Base-by-base conservation (phyloP, 1,140 invertebrate species). In the Trigoniulus corallinus region DNA sequence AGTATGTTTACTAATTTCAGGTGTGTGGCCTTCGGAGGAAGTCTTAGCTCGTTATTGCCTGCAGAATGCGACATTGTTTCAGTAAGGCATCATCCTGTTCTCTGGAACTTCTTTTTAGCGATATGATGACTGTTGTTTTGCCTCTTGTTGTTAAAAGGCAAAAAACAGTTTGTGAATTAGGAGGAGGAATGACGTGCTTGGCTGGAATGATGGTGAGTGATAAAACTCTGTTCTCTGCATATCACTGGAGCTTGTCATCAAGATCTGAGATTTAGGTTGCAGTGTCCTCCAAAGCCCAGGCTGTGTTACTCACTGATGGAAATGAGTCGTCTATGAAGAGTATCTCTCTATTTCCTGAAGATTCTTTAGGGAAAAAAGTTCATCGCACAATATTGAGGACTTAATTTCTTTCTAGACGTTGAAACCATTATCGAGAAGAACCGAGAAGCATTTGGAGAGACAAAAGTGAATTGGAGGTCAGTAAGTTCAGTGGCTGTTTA, bases 21-120 rank as follows among this genome's bases (percentile, higher is more conserved):
- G 67, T 68, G 77, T 89, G 1, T 91, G 86, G 86, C 85, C 85
- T 10, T 86, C 85, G 2, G 86, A 89, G 66, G 85, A 88, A 66
- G 80, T 86, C 7, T 63, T 91, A 24, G 75, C 82, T 1, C 80
- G 81, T 58, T 81, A 83, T 62, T 72, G 80, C 52, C 66, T 85
- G 29, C 73, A 74, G 54, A 80, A 88, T 62, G 64, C 72, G 37
- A 55, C 71, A 2, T 62, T 77, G 20, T 87, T 86, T 59, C 63
- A 58, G 67, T 69, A 57, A 57, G 53, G 3, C n/a, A 53, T 3
- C 15, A 46, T 21, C n/a, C 21, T 53, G 13, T 3, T 20, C 15
- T 21, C n/a, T 21, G 13, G 21, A 23, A 2, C 12, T 37, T 54
- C 22, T 45, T 13, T 4, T 22, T 49, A 2, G 15, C n/a, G n/a